A percentile compares a stretch with the other conserved stretches of the same genome.
Conservation (phyloP, 2,888 invertebrate species). For the Zaprionus obscuricornis region DNA sequence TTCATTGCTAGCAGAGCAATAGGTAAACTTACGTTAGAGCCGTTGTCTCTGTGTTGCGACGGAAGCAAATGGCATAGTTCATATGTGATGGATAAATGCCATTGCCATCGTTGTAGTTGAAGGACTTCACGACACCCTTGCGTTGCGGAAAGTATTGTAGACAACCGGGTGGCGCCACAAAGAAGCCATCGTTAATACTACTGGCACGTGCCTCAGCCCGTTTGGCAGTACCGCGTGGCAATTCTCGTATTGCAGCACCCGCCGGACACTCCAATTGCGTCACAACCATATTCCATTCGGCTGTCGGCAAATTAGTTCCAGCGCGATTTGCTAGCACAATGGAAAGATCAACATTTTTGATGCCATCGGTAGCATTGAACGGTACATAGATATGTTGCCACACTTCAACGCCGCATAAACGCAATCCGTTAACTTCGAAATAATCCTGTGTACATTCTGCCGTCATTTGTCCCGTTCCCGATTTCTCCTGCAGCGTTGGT, state of each 20-base stretch:
- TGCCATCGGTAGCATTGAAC: slow-evolving; percentile 70
- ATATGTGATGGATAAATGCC: slow-evolving; percentile 86
- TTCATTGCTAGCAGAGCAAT: no score
- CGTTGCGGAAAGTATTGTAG: slow-evolving; percentile 73
- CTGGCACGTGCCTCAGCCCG: slow-evolving; percentile 19
- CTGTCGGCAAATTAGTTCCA: slow-evolving; percentile 36
- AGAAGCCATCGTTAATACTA: slow-evolving; percentile 61
- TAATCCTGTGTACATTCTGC: slow-evolving; percentile 67
- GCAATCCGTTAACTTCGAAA: slow-evolving; percentile 60
- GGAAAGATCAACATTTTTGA: slow-evolving; percentile 38
- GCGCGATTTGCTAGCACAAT: slow-evolving; percentile 53
- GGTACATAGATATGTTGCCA: slow-evolving; percentile 84
- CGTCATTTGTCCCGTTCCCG: slow-evolving; percentile 28
- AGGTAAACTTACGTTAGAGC: slow-evolving; percentile 61
- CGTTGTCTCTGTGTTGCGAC: slow-evolving; percentile 73
- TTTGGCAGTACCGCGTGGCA: slow-evolving; percentile 2
- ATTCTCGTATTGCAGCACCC: slow-evolving; percentile 60
- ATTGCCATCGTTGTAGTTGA: slow-evolving; percentile 86
- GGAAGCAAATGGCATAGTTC: slow-evolving; percentile 87
- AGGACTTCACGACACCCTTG: slow-evolving; percentile 77
- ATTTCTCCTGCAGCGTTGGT: slow-evolving; percentile 54
- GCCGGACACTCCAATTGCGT: slow-evolving; percentile 74
- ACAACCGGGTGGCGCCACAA: slow-evolving; percentile 74
- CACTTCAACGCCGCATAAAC: slow-evolving; percentile 86
- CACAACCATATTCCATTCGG: slow-evolving; percentile 62